Base-by-base conservation (phyloP, 2,888 invertebrate species). In the Uropetala carovei region DNA sequence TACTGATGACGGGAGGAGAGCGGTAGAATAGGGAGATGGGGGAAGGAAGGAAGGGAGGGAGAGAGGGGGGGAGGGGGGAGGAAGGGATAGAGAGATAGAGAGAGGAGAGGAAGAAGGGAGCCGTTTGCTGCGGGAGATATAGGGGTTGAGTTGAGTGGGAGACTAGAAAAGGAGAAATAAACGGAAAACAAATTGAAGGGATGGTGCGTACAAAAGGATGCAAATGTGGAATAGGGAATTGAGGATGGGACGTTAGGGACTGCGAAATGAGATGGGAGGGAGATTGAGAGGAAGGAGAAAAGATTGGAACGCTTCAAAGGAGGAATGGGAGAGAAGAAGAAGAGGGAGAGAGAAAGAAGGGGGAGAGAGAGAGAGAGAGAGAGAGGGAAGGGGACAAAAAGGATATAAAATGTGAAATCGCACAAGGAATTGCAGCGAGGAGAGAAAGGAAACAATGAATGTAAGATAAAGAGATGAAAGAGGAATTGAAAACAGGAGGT, bases 181-280 rank as follows among this genome's bases (percentile, higher is more conserved):
- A 27, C 13, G 75, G 22, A 14, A 75, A 22, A 22, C 75, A 75
- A 75, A 75, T 75, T 75, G 75, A 75, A 75, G 75, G 68, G 68
- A 68, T 68, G 68, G n/a, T 68, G 68, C 22, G 75, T 27, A 75
- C 75, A 75, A 75, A n/a, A 75, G 27, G 68, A 68, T 22, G 68
- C 43, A 43, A 43, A 43, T 43, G 43, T 43, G 43, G 5, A 43
- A 43, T 68, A 68, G 68, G 75, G 22, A 13, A 27, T 75, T 75
- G 75, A 22, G 22, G 27, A 75, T 75, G 75, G 22, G 68, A 22
- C 7, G 68, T 75, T 5, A 43, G 27, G 75, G 22, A 22, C 75
- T 75, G 22, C 27, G 75, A 75, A 22, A 75, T 75, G 75, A 10
- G 75, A 75, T 75, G 75, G n/a, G 22, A 13, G 22, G 75, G 75